Percentiles rank a stretch among this genome's conserved stretches.
Conservation (phyloP, 1,140 invertebrate species). For the Himalopsyche phryganea region DNA sequence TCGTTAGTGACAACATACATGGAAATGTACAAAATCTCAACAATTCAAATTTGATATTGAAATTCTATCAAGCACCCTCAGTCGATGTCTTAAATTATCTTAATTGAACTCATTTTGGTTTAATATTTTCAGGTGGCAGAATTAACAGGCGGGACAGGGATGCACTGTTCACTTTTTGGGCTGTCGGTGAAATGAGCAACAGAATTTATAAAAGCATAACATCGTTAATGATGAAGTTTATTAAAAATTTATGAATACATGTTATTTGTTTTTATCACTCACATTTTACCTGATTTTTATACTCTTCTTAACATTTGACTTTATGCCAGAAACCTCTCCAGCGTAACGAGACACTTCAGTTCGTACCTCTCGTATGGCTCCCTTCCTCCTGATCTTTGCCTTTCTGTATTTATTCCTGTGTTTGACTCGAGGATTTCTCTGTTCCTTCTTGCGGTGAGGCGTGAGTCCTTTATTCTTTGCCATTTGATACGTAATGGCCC, state of each 20-base stretch:
- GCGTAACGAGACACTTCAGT: constrained; percentile 76
- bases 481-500: constrained; percentile 89
- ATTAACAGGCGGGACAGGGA: constrained; percentile 12
- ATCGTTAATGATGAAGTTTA: too few relatives aligned
- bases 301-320: constrained; percentile 78
- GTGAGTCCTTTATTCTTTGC: constrained; percentile 93
- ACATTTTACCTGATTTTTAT: constrained; percentile 69
- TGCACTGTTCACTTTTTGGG: background rate
- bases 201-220: too few relatives aligned
- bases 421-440: constrained; percentile 90
- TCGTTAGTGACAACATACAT: too few relatives aligned
- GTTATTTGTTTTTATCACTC: too few relatives aligned
- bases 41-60: too few relatives aligned
- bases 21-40: too few relatives aligned
- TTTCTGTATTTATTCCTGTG: constrained; percentile 88
- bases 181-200: background rate
- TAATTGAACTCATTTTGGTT: too few relatives aligned
- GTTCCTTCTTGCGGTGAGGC: constrained; percentile 83
- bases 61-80: too few relatives aligned
- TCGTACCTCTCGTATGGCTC: constrained; percentile 76
- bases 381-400: constrained; percentile 84
- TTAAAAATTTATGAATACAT: too few relatives aligned
- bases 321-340: constrained; percentile 91
- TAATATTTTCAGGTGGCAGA: constrained; percentile 31
- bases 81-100: too few relatives aligned